Base-by-base conservation (phyloP, 92 coral and sea anemone species). In the Palythoa grandiflora region DNA sequence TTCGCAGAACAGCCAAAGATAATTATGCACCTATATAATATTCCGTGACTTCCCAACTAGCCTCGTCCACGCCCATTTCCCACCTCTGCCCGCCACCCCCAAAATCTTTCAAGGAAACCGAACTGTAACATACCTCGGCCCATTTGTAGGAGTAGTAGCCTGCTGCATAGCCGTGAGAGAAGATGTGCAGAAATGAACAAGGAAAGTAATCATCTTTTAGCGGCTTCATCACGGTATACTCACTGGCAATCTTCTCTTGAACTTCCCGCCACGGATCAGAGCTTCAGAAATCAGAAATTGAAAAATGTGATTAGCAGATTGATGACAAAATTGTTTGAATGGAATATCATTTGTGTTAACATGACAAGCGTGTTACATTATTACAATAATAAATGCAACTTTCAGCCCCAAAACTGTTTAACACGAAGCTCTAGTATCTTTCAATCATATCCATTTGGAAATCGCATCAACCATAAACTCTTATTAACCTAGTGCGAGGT, bases 91-190 rank as follows among this genome's bases (percentile, higher is more conserved):
- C 17, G 16, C 65, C 14, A 59, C 50, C 4, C 50, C 3, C 50
- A 44, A 44, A 8, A 40, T 5, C 50, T 8, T 44, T 8, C 50
- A 44, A 44, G 4, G 50, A 3, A 5, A 44, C 17, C 13, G 65
- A 4, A 59, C 39, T 38, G 68, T 40, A 7, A 59, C 94, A 77
- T 54, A 95, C 98, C 92, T 94, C 98, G 6, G 98, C 98, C 98
- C 98, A 96, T 73, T 96, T 96, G 88, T 96, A 96, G 3, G 97
- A 94, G 88, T 96, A 96, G 79, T 96, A 96, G 0, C 98, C 98
- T 6, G 98, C 98, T 2, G 98, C 93, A 77, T 96, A 96, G 38
- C 94, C 97, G 59, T 87, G 86, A 16, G 94, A 88, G 80, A 96
- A 96, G 70, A 96, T 92, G 92, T 96, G 98, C 15, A 94, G 80